These are phyloP conservation scores for Oryzias dopingdopingensis DNA, from an alignment of 2,797 vertebrate species.

Conservation along the genomic window DNA sequence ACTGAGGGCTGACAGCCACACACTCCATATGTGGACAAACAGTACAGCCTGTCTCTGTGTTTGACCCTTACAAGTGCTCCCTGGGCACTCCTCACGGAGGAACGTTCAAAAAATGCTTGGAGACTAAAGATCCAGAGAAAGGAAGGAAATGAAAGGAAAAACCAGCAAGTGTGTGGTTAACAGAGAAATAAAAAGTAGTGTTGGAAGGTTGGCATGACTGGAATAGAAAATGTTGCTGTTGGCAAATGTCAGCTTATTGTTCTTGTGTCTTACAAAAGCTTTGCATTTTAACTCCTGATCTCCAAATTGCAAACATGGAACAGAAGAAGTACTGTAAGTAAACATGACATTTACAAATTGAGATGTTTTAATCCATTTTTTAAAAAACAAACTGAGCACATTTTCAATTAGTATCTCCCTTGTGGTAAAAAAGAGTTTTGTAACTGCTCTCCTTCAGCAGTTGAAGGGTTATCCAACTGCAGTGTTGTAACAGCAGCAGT, in stretches of 20 bases:
- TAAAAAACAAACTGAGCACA: too few relatives aligned
- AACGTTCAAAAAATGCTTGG: conserved; percentile 37
- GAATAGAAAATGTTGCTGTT: conserved; percentile 70
- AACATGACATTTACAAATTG: background rate
- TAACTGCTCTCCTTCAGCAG: conserved; percentile 40
- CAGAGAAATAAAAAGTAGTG: conserved; percentile 49
- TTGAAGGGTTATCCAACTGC: conserved; percentile 49
- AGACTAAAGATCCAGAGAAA: conserved; percentile 36
- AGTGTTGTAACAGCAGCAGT: conserved; percentile 39
- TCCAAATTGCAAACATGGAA: conserved; percentile 43
- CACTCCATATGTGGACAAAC: conserved; percentile 59
- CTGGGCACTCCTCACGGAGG: conserved; percentile 1
- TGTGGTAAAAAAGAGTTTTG: conserved; percentile 14
- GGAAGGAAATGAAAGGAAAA: conserved; percentile 54
- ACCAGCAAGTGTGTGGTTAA: conserved; percentile 50
- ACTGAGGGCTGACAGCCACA: conserved; percentile 61
- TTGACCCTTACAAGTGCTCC: conserved; percentile 38
- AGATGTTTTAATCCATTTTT: conserved; percentile 15
- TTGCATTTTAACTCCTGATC: conserved; percentile 62
- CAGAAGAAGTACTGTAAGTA: conserved; percentile 1
- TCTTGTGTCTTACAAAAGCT: conserved; percentile 61
- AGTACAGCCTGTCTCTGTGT: conserved; percentile 62
- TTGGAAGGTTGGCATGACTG: conserved; percentile 54
- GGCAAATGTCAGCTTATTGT: conserved; percentile 73
- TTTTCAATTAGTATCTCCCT: background rate